Percentiles rank a stretch among this genome's conserved stretches.
phyloP scores from a whole-genome alignment of 2,888 invertebrate genomes.

The Platypus cylindrus region DNA sequence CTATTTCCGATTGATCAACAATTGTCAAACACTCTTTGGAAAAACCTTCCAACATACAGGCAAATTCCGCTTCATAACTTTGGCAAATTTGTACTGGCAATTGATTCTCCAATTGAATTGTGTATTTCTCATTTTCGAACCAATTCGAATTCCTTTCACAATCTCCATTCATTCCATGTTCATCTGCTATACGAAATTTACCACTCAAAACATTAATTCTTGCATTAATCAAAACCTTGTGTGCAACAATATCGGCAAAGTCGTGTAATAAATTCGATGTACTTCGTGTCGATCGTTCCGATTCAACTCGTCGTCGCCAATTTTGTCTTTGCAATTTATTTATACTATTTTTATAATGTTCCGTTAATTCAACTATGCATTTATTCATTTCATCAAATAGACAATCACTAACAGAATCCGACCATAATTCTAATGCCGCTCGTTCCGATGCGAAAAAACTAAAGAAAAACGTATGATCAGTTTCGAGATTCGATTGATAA shows the following conservation, averaged over 20 bases:
- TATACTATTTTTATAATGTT: slow-evolving; percentile 51
- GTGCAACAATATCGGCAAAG: slow-evolving; percentile 59
- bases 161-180: slow-evolving; percentile 13
- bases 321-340: slow-evolving; percentile 41
- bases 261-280: slow-evolving; percentile 43
- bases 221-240: slow-evolving; percentile 65
- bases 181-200: slow-evolving; percentile 19
- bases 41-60: slow-evolving; percentile 47
- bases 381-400: slow-evolving; percentile 60
- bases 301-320: slow-evolving; percentile 38
- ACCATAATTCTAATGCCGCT: slow-evolving; percentile 60
- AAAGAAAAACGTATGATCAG: slow-evolving; percentile 43
- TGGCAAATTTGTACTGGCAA: slow-evolving; percentile 35
- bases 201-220: slow-evolving; percentile 56
- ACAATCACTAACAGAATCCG: slow-evolving; percentile 58
- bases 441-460: slow-evolving; percentile 55
- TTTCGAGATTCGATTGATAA: slow-evolving; percentile 45
- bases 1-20: slow-evolving; percentile 23
- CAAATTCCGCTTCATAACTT: slow-evolving; percentile 52
- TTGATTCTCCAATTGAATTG: slow-evolving; percentile 38
- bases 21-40: slow-evolving; percentile 46
- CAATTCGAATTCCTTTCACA: slow-evolving; percentile 21
- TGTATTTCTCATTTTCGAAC: slow-evolving; percentile 28
- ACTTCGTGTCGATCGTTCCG: slow-evolving; percentile 37
- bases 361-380: slow-evolving; percentile 54